phyloP scores from a whole-genome alignment of 2,888 invertebrate species.

The Gymnocheta viridis region DNA sequence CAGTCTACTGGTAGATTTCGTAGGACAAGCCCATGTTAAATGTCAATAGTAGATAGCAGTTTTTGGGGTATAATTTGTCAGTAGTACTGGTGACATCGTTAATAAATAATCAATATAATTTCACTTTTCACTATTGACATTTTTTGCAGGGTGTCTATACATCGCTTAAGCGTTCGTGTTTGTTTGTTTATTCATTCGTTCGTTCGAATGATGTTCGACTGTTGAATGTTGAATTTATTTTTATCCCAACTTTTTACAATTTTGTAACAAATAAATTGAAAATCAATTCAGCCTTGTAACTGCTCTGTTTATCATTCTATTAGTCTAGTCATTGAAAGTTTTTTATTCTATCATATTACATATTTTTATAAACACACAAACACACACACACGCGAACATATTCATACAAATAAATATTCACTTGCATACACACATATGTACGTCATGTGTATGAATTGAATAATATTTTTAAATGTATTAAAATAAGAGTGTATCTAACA shows the following conservation, averaged over 20 bases:
- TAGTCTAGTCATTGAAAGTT: conserved; percentile 50
- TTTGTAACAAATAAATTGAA: conserved; percentile 49
- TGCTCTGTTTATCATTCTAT: conserved; percentile 39
- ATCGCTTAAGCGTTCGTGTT: too few relatives aligned
- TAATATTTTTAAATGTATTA: background rate
- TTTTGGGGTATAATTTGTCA: too few relatives aligned
- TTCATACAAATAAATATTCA: background rate
- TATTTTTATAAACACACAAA: background rate
- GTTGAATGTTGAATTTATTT: conserved; percentile 4
- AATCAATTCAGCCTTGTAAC: conserved; percentile 60
- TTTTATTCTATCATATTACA: conserved; percentile 16
- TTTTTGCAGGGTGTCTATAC: too few relatives aligned
- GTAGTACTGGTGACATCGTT: too few relatives aligned
- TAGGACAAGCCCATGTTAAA: too few relatives aligned
- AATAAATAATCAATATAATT: too few relatives aligned
- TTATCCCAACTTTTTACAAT: conserved; percentile 14
- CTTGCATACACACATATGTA: background rate
- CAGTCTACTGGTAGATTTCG: too few relatives aligned
- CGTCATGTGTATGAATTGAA: too few relatives aligned
- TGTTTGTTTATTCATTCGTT: too few relatives aligned
- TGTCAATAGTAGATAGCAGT: too few relatives aligned
- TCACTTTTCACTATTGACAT: too few relatives aligned
- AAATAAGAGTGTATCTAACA: conserved; percentile 10
- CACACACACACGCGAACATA: background rate
- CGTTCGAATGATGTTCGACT: background rate